Evolutionary conservation across 2,888 invertebrate species (phyloP), one percentile per base, ranked within the genome.

Genomic region (Amiota communis): DNA sequence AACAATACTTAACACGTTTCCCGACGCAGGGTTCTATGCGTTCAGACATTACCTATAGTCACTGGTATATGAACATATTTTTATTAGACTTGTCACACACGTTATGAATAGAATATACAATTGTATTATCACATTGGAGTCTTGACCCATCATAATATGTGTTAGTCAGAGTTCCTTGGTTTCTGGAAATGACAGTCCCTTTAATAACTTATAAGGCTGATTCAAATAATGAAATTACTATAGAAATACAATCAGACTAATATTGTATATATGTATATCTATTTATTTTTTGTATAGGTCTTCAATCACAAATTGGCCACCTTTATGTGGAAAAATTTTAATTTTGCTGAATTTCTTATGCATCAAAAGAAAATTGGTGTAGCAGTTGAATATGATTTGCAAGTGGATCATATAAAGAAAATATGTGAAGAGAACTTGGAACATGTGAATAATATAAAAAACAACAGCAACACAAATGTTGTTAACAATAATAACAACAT

Each of bases 261-360:
- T 49, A 53, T 65, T 56, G 51, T 23, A 23, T 23, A 48, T 69
- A 13, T 13, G 10, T 17, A 10, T 56, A 49, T 23, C 36, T 70
- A 53, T 23, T 20, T 15, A 10, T 17, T 20, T 36, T 23, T 15
- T 65, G 74, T 61, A 11, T 74, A 88, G 79, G 82, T 87, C 68
- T 86, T 78, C 64, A 85, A 82, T 68, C 85, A 88, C 75, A 88
- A 87, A 79, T 89, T 89, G 77, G 87, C 86, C 76, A 84, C 80
- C 70, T 83, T 89, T 71, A 86, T 85, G 74, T 89, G 89, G 89
- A 87, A 87, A 56, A 88, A 88, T 72, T 89, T 87, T 57, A 84
- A 86, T 72, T 84, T 89, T 2, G 82, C 82, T 36, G 88, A 89
- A 73, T 89, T 83, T 74, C 77, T 89, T 6, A 86, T 89, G 76